Base-by-base conservation (phyloP, 2,888 invertebrate species). In the Rhingia rostrata region DNA sequence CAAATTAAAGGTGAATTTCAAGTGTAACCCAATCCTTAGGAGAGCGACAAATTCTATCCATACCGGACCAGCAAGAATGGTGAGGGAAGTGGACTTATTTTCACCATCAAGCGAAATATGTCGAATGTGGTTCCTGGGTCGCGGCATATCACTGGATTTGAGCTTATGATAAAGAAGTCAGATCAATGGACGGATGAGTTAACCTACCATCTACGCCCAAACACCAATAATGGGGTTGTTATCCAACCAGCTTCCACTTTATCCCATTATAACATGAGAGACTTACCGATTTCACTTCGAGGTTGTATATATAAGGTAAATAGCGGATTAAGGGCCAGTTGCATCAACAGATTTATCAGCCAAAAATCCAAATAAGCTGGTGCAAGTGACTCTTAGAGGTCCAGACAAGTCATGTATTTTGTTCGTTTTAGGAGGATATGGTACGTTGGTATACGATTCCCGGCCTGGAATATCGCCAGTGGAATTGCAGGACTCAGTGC, bases 61-160 rank as follows among this genome's bases (percentile, higher is more conserved):
- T 87, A 83, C 58, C 88, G 88, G 49, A 86, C 88, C 6, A 89
- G 89, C 35, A 88, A 87, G 0, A 88, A 89, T 6, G 91, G 91
- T 6, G 90, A 91, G 63, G 88, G 88, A 9, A 88, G 90, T n/a
- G 91, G 91, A 0, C 54, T 91, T 0, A 37, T 87, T 37, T 88
- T 91, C 35, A 85, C 78, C 0, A 22, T 90, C 0, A 80, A 69
- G 4, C 70, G 86, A 0, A 88, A 88, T 66, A 33, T 82, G 10
- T 80, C 87, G 2, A 83, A 86, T 45, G n/a, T 84, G 3, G 39
- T 86, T 1, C 53, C 87, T 0, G 86, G 77, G 7, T 73, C 72
- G 6, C 2, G n/a, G 0, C 7, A 9, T 32, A 39, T 51, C 3
- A 3, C 33, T 14, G 75, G 70, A 4, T 35, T 81, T 9, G 60